phyloP scores from a whole-genome alignment of 2,888 invertebrate species.

The Mesorhabditis sp. region DNA sequence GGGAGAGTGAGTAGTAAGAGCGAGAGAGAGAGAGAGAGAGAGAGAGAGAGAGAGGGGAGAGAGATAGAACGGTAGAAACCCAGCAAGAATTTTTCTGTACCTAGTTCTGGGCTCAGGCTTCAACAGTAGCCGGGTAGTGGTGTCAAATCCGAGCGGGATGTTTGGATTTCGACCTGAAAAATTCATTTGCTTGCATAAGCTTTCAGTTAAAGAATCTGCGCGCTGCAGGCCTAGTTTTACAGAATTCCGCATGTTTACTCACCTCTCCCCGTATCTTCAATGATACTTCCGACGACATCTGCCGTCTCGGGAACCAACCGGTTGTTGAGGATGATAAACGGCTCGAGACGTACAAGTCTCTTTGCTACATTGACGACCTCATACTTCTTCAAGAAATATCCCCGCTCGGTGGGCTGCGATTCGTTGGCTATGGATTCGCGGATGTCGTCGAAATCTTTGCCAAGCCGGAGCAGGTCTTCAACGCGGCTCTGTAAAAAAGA shows the following conservation, averaged over 20 bases:
- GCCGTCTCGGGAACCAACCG: neutral
- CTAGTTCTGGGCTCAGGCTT: neutral
- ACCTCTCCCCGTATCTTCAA: constrained; percentile 1
- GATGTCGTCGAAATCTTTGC: neutral
- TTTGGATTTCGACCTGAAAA: neutral
- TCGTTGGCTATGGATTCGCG: neutral
- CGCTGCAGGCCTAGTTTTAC: neutral
- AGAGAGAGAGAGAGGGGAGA: too few relatives aligned
- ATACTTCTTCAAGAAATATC: neutral
- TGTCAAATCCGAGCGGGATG: neutral
- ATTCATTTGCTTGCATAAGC: neutral
- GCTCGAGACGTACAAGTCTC: neutral
- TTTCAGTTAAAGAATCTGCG: neutral
- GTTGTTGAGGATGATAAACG: neutral
- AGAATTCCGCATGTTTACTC: neutral
- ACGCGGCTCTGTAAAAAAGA: neutral
- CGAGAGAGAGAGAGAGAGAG: too few relatives aligned
- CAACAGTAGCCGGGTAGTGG: neutral
- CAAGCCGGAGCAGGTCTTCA: neutral
- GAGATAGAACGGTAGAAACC: too few relatives aligned
- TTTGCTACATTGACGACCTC: constrained; percentile 1
- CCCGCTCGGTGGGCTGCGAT: constrained; percentile 1
- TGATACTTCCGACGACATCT: neutral
- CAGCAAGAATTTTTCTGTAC: neutral
- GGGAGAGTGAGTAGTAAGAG: too few relatives aligned